Conservation (phyloP, 2,113 vertebrate genomes). For the Gasterosteus aculeatus region DNA sequence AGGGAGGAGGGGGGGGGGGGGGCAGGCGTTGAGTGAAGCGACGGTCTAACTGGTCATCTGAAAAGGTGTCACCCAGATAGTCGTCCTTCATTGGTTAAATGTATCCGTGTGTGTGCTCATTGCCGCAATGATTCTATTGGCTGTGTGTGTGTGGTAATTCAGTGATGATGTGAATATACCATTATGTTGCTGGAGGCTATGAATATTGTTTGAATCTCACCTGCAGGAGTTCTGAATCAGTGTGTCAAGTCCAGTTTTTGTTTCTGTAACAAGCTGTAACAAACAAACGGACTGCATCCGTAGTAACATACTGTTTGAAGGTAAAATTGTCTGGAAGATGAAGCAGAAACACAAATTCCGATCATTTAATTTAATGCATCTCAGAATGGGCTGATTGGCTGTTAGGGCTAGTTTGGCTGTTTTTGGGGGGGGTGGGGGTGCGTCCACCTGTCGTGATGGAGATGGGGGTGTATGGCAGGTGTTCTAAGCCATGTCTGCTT, state of each 20-base stretch:
- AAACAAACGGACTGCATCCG: background rate
- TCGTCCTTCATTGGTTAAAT: constrained; percentile 60
- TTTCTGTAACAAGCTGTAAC: background rate
- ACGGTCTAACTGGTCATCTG: constrained; percentile 53
- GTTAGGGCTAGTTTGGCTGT: too few relatives aligned
- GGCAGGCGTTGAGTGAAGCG: too few relatives aligned
- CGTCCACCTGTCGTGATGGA: too few relatives aligned
- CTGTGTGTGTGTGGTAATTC: background rate
- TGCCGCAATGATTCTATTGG: constrained; percentile 58
- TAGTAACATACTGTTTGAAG: background rate
- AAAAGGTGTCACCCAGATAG: constrained; percentile 39
- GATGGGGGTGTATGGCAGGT: background rate
- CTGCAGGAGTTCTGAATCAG: background rate
- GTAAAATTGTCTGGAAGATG: background rate
- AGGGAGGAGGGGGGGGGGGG: background rate
- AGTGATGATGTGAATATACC: background rate
- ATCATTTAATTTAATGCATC: too few relatives aligned
- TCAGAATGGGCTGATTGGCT: too few relatives aligned
- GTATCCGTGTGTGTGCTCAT: constrained; percentile 48
- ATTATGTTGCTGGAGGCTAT: background rate
- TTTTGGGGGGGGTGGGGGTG: too few relatives aligned
- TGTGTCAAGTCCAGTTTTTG: background rate
- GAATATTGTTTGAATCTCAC: background rate
- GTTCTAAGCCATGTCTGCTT: constrained; percentile 5
- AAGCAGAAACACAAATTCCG: background rate